Evolutionary conservation across 2,888 invertebrate species (phyloP), one percentile per base, ranked within the genome.

Genomic region (Acrobasis repandana): DNA sequence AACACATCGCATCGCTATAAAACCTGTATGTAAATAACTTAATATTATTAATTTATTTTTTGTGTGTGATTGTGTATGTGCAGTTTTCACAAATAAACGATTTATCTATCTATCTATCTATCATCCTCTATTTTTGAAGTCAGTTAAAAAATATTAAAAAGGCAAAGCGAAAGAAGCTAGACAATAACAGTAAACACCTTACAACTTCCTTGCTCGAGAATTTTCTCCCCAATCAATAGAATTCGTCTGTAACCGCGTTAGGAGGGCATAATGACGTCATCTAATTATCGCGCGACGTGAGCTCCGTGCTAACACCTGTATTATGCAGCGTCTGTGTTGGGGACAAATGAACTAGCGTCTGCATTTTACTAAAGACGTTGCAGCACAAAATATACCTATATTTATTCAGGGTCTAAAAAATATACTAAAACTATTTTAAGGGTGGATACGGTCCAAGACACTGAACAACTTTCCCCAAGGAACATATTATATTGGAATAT

Each of bases 231-330:
- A 49, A 58, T 58, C 49, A 58, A 36, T 48, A 47, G 52, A 10
- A 34, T 51, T 10, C 50, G 18, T 38, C 67, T 56, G 70, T 77
- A 80, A 81, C 75, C 71, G 73, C 68, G 71, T 81, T 80, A 80
- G 74, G 72, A 65, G 69, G 66, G 71, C 68, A 68, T 79, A 77
- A 81, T 78, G 80, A 81, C 60, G 66, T 77, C 76, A 81, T 80
- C 77, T 81, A 81, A 81, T 81, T 81, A 81, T 72, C 74, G 71
- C 71, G 63, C 65, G 65, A 79, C 80, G 80, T 80, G 80, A 75
- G 71, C 60, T 74, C 71, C 65, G 71, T 79, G 76, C 77, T 74
- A 79, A 80, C 80, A 79, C 80, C 79, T 79, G 79, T 69, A 77
- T 78, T 76, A 79, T 77, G 72, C 71, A 63, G 66, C 20, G 38